phyloP scores from a whole-genome alignment of 2,113 vertebrate species.

The Tragulus kanchil region DNA sequence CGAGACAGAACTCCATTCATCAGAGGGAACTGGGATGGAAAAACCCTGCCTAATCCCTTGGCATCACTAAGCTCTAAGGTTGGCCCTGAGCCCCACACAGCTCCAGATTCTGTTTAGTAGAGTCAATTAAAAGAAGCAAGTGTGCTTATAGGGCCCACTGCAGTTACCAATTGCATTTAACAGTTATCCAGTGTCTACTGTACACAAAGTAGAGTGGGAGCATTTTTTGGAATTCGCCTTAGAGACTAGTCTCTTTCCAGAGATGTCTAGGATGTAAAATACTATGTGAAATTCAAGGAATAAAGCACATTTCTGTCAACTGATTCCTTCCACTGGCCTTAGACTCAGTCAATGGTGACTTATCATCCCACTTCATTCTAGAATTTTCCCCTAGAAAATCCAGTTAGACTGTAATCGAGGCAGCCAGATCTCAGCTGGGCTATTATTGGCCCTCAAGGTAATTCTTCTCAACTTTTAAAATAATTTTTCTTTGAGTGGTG shows the following conservation, averaged over 20 bases:
- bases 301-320: neutral
- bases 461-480: slow-evolving; percentile 3
- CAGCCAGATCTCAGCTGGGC: neutral
- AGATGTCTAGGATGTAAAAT: neutral
- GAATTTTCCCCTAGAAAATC: neutral
- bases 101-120: slow-evolving; percentile 58
- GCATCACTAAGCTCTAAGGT: slow-evolving; percentile 68
- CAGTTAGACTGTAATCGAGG: slow-evolving; percentile 11
- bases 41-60: slow-evolving; percentile 79
- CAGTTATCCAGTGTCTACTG: slow-evolving; percentile 25
- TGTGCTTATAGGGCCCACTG: neutral
- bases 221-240: slow-evolving; percentile 24
- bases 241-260: neutral
- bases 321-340: slow-evolving; percentile 23
- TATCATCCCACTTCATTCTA: neutral
- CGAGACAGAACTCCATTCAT: slow-evolving; percentile 82
- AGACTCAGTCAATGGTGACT: neutral
- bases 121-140: slow-evolving; percentile 63
- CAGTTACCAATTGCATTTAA: slow-evolving; percentile 44
- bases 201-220: neutral
- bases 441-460: neutral
- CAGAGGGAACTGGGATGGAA: slow-evolving; percentile 78
- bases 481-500: slow-evolving; percentile 1
- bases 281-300: neutral
- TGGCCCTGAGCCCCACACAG: slow-evolving; percentile 69